Conservation (phyloP, 1,140 invertebrate genomes). For the Sinonovacula constricta region DNA sequence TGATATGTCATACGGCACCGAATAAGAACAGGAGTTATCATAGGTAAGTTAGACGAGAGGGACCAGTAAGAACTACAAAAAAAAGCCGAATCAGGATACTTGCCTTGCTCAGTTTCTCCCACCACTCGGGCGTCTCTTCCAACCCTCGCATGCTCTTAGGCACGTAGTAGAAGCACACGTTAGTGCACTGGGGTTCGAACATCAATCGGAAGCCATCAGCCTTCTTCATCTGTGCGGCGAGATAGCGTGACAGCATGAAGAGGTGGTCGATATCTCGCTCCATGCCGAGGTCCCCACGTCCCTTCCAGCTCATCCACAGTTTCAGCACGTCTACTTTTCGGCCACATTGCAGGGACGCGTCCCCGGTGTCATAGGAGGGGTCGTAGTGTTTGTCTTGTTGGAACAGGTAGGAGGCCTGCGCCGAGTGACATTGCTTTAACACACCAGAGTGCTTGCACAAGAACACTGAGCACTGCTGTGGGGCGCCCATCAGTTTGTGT, state of each 20-base stretch:
- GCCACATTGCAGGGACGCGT: slow-evolving; percentile 99
- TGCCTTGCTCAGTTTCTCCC: slow-evolving; percentile 91
- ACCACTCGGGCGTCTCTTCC: slow-evolving; percentile 88
- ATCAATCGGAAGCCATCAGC: slow-evolving; percentile 38
- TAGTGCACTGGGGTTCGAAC: slow-evolving; percentile 90
- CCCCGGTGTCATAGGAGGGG: slow-evolving; percentile 95
- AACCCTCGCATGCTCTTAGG: slow-evolving; percentile 90
- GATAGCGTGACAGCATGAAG: slow-evolving; percentile 55
- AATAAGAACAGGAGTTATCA: no score
- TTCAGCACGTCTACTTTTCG: slow-evolving; percentile 99
- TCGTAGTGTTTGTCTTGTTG: slow-evolving; percentile 99
- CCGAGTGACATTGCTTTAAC: slow-evolving; percentile 96
- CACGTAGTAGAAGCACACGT: slow-evolving; percentile 99
- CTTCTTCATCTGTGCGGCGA: slow-evolving; percentile 33
- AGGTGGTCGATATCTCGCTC: slow-evolving; percentile 61
- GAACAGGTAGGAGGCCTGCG: slow-evolving; percentile 98
- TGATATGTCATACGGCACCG: no score
- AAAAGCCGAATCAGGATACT: no score
- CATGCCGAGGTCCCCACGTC: slow-evolving; percentile 78
- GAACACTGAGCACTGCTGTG: slow-evolving; percentile 97
- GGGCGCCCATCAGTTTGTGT: slow-evolving; percentile 98
- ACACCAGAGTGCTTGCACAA: slow-evolving; percentile 98
- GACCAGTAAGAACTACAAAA: no score
- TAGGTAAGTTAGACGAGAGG: no score
- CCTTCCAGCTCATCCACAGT: slow-evolving; percentile 95